These are phyloP conservation scores for Drosophila nr. medialis DNA, from an alignment of 2,888 invertebrate species.

Conservation along the genomic window DNA sequence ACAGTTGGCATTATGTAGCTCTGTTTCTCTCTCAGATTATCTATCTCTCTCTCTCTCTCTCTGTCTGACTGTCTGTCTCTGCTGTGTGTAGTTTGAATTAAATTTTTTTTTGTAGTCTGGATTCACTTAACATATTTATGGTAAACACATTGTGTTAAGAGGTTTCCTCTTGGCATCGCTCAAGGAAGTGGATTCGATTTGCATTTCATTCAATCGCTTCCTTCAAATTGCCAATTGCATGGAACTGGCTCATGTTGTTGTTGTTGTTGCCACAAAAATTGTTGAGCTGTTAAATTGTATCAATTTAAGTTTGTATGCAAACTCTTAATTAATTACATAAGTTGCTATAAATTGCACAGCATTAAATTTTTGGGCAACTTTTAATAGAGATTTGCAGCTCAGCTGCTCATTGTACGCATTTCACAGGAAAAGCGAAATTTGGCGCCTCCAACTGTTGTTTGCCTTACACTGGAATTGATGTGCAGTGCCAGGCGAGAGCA, in stretches of 20 bases:
- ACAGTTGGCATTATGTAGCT: slow-evolving; percentile 2
- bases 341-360: background rate
- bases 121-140: slow-evolving; percentile 66
- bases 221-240: slow-evolving; percentile 56
- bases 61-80: background rate
- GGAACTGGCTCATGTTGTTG: background rate
- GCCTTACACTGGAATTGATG: slow-evolving; percentile 43
- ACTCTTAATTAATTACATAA: background rate
- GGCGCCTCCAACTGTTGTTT: background rate
- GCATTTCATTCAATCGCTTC: slow-evolving; percentile 37
- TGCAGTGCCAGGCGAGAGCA: slow-evolving; percentile 40
- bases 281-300: slow-evolving; percentile 10
- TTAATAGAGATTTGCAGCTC: background rate
- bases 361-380: background rate
- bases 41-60: background rate
- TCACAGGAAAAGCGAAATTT: background rate
- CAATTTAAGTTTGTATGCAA: slow-evolving; percentile 2
- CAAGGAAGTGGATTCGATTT: slow-evolving; percentile 49
- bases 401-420: background rate
- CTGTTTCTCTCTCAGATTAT: background rate
- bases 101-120: slow-evolving; percentile 21
- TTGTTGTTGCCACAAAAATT: slow-evolving; percentile 10
- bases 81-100: slow-evolving; percentile 14
- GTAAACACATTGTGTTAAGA: slow-evolving; percentile 47
- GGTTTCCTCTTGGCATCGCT: slow-evolving; percentile 39